Conservation (phyloP, 1,140 invertebrate species). For the Choristoneura fumiferana region DNA sequence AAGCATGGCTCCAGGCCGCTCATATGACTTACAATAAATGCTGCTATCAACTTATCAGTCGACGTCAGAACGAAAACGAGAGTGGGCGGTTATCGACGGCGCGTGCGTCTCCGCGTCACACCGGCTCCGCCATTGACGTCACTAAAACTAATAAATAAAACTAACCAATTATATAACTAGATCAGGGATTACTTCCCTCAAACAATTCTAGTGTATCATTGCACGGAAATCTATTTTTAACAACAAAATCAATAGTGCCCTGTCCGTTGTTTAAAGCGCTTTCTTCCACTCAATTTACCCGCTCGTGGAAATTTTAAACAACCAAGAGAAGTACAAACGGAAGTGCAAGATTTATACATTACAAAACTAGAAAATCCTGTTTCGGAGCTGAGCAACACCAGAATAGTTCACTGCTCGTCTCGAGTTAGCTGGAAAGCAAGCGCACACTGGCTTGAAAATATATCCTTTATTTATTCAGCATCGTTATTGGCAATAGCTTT, state of each 20-base stretch:
- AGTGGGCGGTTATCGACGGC: slow-evolving; percentile 38
- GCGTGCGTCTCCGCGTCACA: slow-evolving; percentile 31
- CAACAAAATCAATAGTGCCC: too few relatives aligned
- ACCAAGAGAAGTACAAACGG: background rate
- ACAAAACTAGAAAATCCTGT: slow-evolving; percentile 9
- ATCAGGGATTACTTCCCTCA: slow-evolving; percentile 13
- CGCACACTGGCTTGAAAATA: background rate
- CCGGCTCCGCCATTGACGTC: slow-evolving; percentile 19
- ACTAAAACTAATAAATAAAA: too few relatives aligned
- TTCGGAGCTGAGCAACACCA: background rate
- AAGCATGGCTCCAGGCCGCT: background rate
- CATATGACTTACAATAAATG: slow-evolving; percentile 12
- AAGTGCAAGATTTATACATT: slow-evolving; percentile 8
- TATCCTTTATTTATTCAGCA: background rate
- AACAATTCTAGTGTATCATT: slow-evolving; percentile 7
- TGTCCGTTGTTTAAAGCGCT: too few relatives aligned
- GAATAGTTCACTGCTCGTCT: slow-evolving; percentile 4
- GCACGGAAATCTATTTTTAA: too few relatives aligned
- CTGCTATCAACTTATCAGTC: slow-evolving; percentile 41
- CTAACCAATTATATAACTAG: slow-evolving; percentile 19
- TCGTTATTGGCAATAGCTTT: background rate
- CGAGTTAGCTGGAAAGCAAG: slow-evolving; percentile 4
- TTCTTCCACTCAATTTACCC: too few relatives aligned
- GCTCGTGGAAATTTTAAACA: too few relatives aligned
- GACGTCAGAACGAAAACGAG: slow-evolving; percentile 46